These are phyloP conservation scores for Progne subis DNA, from an alignment of 2,113 vertebrate species.

Conservation along the genomic window DNA sequence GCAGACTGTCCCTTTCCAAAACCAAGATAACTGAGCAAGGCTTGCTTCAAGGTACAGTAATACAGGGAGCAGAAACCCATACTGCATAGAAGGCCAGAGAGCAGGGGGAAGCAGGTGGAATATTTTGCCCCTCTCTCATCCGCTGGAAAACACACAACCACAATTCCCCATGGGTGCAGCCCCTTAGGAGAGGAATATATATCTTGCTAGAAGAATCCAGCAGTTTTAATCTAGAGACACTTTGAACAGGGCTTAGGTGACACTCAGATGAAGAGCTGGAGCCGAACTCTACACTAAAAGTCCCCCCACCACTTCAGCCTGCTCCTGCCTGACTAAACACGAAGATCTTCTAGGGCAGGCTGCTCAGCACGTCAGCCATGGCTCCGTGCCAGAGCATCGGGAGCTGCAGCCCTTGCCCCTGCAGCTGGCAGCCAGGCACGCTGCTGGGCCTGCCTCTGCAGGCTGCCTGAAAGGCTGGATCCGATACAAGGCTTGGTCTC, in stretches of 20 bases:
- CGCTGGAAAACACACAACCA: neutral
- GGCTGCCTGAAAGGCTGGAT: rapidly evolving
- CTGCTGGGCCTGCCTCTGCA: neutral
- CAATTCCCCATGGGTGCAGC: neutral
- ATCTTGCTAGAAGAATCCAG: neutral
- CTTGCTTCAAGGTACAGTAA: neutral
- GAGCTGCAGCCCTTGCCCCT: neutral
- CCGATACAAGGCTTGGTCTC: rapidly evolving
- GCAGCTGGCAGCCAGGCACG: neutral
- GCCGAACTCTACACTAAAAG: neutral
- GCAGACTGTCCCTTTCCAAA: neutral
- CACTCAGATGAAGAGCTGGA: neutral
- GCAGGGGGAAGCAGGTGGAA: neutral
- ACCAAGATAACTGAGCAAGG: neutral
- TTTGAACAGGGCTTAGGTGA: neutral
- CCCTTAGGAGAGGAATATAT: neutral
- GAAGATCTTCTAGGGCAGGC: neutral
- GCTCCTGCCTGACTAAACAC: neutral
- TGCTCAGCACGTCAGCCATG: neutral
- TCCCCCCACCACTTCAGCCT: neutral
- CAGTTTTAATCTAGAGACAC: neutral
- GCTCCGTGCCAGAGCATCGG: neutral
- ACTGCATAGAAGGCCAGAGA: neutral
- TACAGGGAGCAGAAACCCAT: neutral
- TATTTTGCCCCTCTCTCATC: neutral